Base-by-base conservation (phyloP, 2,888 invertebrate genomes). In the Pachycephus smyrnensis region DNA sequence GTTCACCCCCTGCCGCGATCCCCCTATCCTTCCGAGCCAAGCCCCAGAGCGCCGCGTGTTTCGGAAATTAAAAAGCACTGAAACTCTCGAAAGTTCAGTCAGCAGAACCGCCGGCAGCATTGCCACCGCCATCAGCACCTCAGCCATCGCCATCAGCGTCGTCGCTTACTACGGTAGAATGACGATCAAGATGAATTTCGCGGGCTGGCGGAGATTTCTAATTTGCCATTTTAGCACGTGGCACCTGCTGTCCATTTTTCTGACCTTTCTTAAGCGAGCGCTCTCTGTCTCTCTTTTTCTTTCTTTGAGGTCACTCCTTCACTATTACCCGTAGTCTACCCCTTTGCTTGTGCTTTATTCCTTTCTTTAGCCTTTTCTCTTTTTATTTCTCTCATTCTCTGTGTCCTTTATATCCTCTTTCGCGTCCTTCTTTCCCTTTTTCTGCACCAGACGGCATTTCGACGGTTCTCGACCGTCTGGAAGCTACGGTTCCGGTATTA, bases 311-410 rank as follows among this genome's bases (percentile, higher is more conserved):
- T 55, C 23, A 23, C 55, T 23, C 55, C 55, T 23, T 55, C 23
- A 2, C 55, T 23, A 55, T 55, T 55, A 55, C 9, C 23, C 23
- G 55, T 9, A 23, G 55, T 55, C 55, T 55, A 55, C 23, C 6
- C 55, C 55, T 79, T 79, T 80, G 77, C 80, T 79, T 77, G 75
- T 78, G 55, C 68, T 69, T 40, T 32, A 68, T 35, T 36, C 55
- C 77, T 79, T 75, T 35, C 73, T 69, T 37, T 75, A 73, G 68
- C 73, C 73, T 76, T 73, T 33, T 68, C 69, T 73, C 68, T 68
- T 75, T 75, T 71, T 33, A 37, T 55, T 33, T 36, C 75, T 37
- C 71, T 55, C 30, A 68, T 55, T 75, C 69, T 79, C 71, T 78
- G 76, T 73, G 36, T 73, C 77, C 78, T 35, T 40, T 55, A 73